Base-by-base conservation (phyloP, 2,113 vertebrate genomes). In the Trachemys scripta region DNA sequence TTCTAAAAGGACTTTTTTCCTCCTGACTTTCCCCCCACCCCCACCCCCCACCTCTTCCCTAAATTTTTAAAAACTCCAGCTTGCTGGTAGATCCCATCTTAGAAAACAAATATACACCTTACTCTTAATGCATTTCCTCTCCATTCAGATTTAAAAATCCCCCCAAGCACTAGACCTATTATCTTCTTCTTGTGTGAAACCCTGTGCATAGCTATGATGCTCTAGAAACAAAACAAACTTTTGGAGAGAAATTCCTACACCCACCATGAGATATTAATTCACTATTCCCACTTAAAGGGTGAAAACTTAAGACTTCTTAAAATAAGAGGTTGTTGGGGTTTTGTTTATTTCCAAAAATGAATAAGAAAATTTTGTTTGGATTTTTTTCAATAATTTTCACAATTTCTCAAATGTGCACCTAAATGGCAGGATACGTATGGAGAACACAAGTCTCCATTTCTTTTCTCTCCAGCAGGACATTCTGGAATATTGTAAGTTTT, bases 121-220 rank as follows among this genome's bases (percentile, higher is more conserved):
- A 93, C 96, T 57, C 54, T 97, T 97, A 47, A 82, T 72, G 65
- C 35, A 38, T 22, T 72, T 72, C 65, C 65, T 72, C 35, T 72
- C 17, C 65, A 38, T 72, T 97, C 95, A 96, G 92, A 54, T 91
- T 59, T 95, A 85, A 82, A 88, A 79, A 72, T 56, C 12, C 22
- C 42, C 20, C 25, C 42, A 47, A 47, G 42, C 54, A 76, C 31
- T 12, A 90, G 84, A 31, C 54, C 78, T 42, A n/a, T 75, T 65
- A 82, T 45, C 84, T 51, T 85, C 25, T 47, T 5, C 0, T 0
- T 29, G 17, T 62, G 16, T 82, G 22, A 80, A 93, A 91, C 51
- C 22, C 42, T 92, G 11, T 57, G 56, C 87, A 47, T 27, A 27
- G 42, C 24, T 45, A 27, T 76, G 75, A 25, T 76, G 22, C 24